phyloP scores from a whole-genome alignment of 2,888 invertebrate species.

The Phorcus lineatus region DNA sequence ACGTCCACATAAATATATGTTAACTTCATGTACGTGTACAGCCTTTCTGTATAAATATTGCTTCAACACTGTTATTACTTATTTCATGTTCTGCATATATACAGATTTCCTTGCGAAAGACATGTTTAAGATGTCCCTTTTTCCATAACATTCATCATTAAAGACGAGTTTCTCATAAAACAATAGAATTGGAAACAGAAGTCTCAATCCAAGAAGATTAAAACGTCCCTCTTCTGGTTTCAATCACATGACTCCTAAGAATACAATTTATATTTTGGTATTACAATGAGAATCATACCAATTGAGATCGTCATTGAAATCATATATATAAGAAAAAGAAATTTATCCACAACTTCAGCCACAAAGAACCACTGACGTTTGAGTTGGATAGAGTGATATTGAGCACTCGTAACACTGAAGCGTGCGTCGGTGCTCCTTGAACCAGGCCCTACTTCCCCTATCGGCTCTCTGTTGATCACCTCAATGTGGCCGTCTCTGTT shows the following conservation, averaged over 20 bases:
- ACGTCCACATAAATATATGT: too few relatives aligned
- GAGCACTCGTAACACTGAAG: background rate
- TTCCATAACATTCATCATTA: too few relatives aligned
- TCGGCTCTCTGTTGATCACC: background rate
- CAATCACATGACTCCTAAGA: background rate
- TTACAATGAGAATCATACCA: slow-evolving; percentile 56
- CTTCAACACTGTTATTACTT: too few relatives aligned
- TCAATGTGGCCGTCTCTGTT: background rate
- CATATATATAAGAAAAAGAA: slow-evolving; percentile 63
- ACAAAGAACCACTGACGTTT: slow-evolving; percentile 68
- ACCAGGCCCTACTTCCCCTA: background rate
- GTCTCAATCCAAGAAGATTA: too few relatives aligned
- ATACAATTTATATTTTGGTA: slow-evolving; percentile 38
- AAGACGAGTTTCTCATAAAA: too few relatives aligned
- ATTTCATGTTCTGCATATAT: too few relatives aligned
- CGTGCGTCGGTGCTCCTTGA: background rate
- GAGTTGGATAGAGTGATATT: slow-evolving; percentile 31
- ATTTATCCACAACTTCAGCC: slow-evolving; percentile 67
- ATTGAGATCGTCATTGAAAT: slow-evolving; percentile 62
- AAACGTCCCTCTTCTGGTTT: too few relatives aligned
- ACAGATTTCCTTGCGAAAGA: too few relatives aligned
- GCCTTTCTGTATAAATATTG: too few relatives aligned
- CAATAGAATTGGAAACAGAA: too few relatives aligned
- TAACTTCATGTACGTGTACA: too few relatives aligned
- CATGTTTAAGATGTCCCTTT: too few relatives aligned